Evolutionary conservation across 1,140 invertebrate species (phyloP).

Genomic region (Diploscapter pachys): DNA sequence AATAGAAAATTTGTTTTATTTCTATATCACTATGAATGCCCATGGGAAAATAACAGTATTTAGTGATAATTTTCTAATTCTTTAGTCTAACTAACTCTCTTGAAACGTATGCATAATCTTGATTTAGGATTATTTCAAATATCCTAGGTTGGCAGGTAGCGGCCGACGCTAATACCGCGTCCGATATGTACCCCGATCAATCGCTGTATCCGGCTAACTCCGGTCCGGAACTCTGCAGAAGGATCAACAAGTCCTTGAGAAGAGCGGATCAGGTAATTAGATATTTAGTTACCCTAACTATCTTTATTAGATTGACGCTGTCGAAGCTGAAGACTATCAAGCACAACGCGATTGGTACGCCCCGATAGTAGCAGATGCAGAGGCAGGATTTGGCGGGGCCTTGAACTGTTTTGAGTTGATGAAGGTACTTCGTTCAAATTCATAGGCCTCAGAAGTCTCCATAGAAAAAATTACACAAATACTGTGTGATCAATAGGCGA

Average conservation of each 20-base stretch:
- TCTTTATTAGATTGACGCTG: constrained; percentile 37
- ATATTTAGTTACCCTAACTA: constrained; percentile 10
- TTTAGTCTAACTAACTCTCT: no score
- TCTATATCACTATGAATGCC: no score
- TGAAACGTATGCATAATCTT: no score
- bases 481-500: no score
- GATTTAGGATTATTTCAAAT: neutral
- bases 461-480: no score
- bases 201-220: constrained; percentile 61
- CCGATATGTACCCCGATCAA: constrained; percentile 61
- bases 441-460: no score
- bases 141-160: constrained; percentile 60
- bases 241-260: constrained; percentile 59
- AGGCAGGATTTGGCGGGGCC: constrained; percentile 61
- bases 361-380: constrained; percentile 62
- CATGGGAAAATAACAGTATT: no score
- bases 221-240: constrained; percentile 57
- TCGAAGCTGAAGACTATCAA: constrained; percentile 54
- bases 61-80: no score
- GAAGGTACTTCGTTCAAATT: constrained; percentile 45
- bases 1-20: no score
- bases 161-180: constrained; percentile 58
- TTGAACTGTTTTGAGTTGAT: constrained; percentile 60
- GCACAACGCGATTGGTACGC: constrained; percentile 59
- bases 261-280: constrained; percentile 55